Evolutionary conservation across 2,797 vertebrate genomes (phyloP).

Genomic region (Cyclopterus lumpus): DNA sequence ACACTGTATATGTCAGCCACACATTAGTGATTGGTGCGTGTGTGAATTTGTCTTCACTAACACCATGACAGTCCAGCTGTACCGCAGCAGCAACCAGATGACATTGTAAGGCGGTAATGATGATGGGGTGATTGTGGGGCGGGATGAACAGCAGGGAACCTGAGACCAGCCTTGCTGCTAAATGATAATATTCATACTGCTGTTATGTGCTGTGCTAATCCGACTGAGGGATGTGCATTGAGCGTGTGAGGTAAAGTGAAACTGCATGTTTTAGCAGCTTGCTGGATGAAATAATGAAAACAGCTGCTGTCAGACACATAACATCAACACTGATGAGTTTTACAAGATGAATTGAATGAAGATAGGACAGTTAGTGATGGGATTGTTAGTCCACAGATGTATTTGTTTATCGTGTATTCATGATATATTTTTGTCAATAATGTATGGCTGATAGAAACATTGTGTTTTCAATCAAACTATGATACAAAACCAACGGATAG

Average conservation of each 20-base stretch:
- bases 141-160: conserved; percentile 12
- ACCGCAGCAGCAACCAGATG: conserved; percentile 7
- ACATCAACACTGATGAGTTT: conserved; percentile 1
- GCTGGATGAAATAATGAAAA: conserved; percentile 11
- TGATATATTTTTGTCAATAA: background rate
- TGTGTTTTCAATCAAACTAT: conserved; percentile 1
- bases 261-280: conserved; percentile 23
- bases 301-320: background rate
- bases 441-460: background rate
- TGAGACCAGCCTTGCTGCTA: conserved; percentile 18
- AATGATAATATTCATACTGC: conserved; percentile 22
- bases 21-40: background rate
- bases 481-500: background rate
- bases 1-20: background rate
- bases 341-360: background rate
- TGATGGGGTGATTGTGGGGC: background rate
- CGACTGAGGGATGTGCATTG: background rate
- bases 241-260: conserved; percentile 6
- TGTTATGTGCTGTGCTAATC: conserved; percentile 1
- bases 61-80: conserved; percentile 17
- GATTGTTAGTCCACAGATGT: background rate
- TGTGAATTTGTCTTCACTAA: conserved; percentile 5
- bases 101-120: conserved; percentile 13
- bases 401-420: conserved; percentile 3
- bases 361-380: background rate